Percentiles rank a stretch among this genome's conserved stretches.
Conservation (phyloP, 2,113 vertebrate genomes). For the Electrona antarctica region DNA sequence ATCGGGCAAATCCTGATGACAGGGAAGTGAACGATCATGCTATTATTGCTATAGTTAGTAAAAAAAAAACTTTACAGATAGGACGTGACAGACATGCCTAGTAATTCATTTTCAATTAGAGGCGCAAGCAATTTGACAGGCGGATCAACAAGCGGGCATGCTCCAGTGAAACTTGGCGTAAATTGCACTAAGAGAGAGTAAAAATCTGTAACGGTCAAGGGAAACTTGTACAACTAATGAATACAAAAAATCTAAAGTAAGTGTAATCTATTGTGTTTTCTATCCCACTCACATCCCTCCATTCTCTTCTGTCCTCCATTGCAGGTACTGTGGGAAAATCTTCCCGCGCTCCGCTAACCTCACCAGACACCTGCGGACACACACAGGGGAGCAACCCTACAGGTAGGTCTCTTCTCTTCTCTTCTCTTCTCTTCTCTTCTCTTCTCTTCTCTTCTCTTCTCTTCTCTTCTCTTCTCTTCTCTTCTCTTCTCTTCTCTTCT, state of each 20-base stretch:
- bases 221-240: neutral
- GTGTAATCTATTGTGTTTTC: neutral
- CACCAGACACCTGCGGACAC: constrained; percentile 97
- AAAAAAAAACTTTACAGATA: too few relatives aligned
- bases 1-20: too few relatives aligned
- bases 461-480: too few relatives aligned
- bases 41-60: too few relatives aligned
- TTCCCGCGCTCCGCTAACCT: constrained; percentile 98
- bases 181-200: too few relatives aligned
- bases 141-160: too few relatives aligned
- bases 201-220: too few relatives aligned
- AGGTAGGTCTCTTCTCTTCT: constrained; percentile 78
- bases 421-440: constrained; percentile 1
- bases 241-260: neutral
- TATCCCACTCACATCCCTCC: neutral
- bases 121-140: too few relatives aligned
- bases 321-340: constrained; percentile 99
- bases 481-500: constrained; percentile 5
- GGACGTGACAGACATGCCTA: too few relatives aligned
- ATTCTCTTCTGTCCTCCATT: neutral
- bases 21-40: too few relatives aligned
- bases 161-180: too few relatives aligned
- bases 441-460: neutral
- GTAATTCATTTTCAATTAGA: too few relatives aligned
- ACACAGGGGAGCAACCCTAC: constrained; percentile 98